Percentiles rank a stretch among this genome's conserved stretches.
phyloP scores from a whole-genome alignment of 2,888 invertebrate genomes.

The Chirona hameri region DNA sequence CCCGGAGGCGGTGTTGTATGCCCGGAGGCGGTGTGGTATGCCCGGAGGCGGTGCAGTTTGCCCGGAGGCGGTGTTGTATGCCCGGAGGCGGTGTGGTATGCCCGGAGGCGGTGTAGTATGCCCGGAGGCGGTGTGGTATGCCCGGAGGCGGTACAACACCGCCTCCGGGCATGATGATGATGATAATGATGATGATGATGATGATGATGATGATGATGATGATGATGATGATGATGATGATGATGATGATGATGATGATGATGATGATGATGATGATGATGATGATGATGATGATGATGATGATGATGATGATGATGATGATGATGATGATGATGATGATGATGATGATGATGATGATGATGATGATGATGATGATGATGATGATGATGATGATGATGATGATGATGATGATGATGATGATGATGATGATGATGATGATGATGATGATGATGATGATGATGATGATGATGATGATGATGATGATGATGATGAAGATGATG shows the following conservation, averaged over 20 bases:
- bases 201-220: not conserved
- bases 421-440: conserved; percentile 22
- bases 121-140: no score
- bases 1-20: no score
- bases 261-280: not conserved
- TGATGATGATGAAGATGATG: no score
- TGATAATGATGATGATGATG: not conserved
- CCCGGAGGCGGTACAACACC: no score
- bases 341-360: conserved; percentile 10
- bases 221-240: not conserved
- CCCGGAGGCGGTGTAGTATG: no score
- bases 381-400: conserved; percentile 22
- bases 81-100: no score
- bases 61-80: no score
- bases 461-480: no score
- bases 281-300: not conserved
- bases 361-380: conserved; percentile 22
- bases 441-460: no score
- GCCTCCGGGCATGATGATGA: not conserved
- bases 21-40: no score
- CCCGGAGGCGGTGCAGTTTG: no score
- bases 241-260: not conserved
- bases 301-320: not conserved
- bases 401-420: conserved; percentile 22
- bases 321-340: not conserved